Evolutionary conservation across 2,113 vertebrate species (phyloP).

Genomic region (Brachyhypopomus occidentalis): DNA sequence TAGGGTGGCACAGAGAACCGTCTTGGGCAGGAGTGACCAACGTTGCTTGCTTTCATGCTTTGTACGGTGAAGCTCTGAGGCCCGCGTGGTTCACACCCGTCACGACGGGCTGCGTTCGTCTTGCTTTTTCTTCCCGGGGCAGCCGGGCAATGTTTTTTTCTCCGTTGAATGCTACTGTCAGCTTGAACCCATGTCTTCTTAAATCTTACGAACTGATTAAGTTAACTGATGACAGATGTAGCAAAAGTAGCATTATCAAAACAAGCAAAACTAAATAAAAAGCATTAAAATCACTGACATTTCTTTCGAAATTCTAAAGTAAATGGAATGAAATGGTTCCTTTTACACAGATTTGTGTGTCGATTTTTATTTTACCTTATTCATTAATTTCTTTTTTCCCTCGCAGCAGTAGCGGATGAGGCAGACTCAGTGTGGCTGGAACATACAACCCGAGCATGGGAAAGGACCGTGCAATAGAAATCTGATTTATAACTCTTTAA

Average conservation of each 20-base stretch:
- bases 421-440: not conserved
- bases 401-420: not conserved
- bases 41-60: constrained; percentile 56
- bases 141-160: no score
- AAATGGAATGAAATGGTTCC: no score
- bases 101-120: constrained; percentile 29
- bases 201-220: not conserved
- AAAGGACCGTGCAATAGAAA: not conserved
- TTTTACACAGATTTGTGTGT: no score
- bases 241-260: not conserved
- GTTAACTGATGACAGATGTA: constrained; percentile 7
- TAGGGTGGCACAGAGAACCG: constrained; percentile 53
- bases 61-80: constrained; percentile 27
- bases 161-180: not conserved
- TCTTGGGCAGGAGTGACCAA: constrained; percentile 53
- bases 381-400: not conserved
- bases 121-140: constrained; percentile 7
- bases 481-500: constrained; percentile 24
- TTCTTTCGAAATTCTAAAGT: not conserved
- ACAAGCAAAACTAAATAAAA: not conserved
- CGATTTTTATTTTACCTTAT: no score
- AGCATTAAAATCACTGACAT: not conserved
- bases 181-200: not conserved
- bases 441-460: not conserved
- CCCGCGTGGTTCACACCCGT: constrained; percentile 38